A percentile compares a stretch with the other conserved stretches of the same genome.
Conservation (phyloP, 2,113 vertebrate genomes). For the Chloebia gouldiae region DNA sequence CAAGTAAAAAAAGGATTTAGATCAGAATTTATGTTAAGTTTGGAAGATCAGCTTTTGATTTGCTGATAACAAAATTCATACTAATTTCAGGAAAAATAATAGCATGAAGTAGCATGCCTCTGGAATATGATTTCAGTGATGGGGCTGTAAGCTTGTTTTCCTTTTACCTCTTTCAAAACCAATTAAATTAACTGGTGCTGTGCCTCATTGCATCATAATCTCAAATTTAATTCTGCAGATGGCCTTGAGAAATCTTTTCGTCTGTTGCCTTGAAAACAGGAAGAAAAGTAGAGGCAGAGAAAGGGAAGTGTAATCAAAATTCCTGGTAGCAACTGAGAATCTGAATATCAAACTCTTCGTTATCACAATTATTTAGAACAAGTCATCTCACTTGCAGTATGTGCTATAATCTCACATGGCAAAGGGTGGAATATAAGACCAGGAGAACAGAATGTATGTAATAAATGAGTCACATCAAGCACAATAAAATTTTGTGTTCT, state of each 20-base stretch:
- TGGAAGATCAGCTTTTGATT: constrained; percentile 2
- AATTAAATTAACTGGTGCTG: constrained; percentile 28
- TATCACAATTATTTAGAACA: constrained; percentile 17
- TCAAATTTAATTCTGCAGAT: constrained; percentile 25
- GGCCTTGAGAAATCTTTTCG: neutral
- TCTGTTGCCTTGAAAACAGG: neutral
- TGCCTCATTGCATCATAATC: constrained; percentile 1
- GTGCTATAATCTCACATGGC: neutral
- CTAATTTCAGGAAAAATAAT: neutral
- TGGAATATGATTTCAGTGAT: neutral
- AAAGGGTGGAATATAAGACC: neutral
- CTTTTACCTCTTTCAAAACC: constrained; percentile 22
- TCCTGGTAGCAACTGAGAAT: neutral
- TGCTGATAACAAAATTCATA: constrained; percentile 13
- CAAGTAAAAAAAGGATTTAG: constrained; percentile 26
- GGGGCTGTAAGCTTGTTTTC: neutral
- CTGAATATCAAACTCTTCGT: neutral
- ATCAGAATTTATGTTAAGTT: constrained; percentile 2
- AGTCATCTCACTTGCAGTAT: neutral
- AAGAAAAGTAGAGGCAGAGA: neutral
- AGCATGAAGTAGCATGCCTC: neutral
- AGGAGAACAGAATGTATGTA: neutral
- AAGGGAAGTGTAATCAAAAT: neutral
- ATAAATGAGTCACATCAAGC: neutral
- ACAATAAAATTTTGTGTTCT: neutral